Percentiles rank a stretch among this genome's conserved stretches.
phyloP scores from a whole-genome alignment of 2,113 vertebrate genomes.

The Takifugu flavidus region DNA sequence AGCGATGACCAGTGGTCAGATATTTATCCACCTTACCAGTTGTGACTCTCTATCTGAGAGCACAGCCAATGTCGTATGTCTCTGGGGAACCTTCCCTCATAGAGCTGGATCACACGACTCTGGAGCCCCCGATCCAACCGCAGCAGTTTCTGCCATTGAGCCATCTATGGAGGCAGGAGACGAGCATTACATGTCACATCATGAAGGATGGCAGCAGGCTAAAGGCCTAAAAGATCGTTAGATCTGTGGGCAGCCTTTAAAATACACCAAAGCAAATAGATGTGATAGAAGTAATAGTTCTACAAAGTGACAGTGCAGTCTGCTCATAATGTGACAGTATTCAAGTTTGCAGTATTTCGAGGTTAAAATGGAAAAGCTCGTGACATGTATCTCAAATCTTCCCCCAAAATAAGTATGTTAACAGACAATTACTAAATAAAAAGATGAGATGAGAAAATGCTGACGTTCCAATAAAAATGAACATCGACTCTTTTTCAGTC shows the following conservation, averaged over 20 bases:
- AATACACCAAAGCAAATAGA: neutral
- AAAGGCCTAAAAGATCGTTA: no score
- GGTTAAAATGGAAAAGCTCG: no score
- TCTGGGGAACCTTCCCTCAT: slow-evolving; percentile 84
- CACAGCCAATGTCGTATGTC: slow-evolving; percentile 87
- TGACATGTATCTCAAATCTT: no score
- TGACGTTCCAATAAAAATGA: no score
- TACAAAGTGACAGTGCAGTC: neutral
- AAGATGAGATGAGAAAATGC: no score
- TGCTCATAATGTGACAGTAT: neutral
- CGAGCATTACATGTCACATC: no score
- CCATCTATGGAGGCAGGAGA: slow-evolving; percentile 67
- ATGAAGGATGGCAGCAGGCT: neutral
- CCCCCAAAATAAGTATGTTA: no score
- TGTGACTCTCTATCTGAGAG: slow-evolving; percentile 85
- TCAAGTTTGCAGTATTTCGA: neutral
- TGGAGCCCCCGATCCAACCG: slow-evolving; percentile 82
- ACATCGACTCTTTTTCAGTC: no score
- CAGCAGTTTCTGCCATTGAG: slow-evolving; percentile 88
- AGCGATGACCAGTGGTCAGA: no score
- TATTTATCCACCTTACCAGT: slow-evolving; percentile 80
- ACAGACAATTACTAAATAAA: no score
- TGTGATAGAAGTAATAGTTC: neutral
- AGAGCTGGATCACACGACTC: slow-evolving; percentile 83
- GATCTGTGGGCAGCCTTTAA: neutral